A percentile compares a stretch with the other conserved stretches of the same genome.
These are phyloP conservation scores for Nerophis lumbriciformis DNA, from an alignment of 2,113 vertebrate species.

Conservation along the genomic window DNA sequence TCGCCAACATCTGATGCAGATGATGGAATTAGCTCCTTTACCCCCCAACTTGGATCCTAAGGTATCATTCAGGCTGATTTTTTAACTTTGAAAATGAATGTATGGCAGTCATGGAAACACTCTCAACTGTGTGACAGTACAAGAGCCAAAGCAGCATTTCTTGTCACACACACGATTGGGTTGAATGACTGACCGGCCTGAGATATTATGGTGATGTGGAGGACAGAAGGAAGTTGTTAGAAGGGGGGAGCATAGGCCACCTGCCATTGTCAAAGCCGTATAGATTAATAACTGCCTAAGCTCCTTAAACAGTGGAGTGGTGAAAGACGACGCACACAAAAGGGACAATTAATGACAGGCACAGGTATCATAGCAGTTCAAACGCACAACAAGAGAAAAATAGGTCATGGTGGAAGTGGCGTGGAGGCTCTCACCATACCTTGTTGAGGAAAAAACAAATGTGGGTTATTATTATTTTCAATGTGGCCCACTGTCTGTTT, in stretches of 20 bases:
- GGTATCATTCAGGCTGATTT: conserved; percentile 23
- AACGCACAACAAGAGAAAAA: not conserved
- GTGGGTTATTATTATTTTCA: too few species aligned
- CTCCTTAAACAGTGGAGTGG: conserved; percentile 33
- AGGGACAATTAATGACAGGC: conserved; percentile 7
- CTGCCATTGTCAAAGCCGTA: conserved; percentile 46
- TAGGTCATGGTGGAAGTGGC: conserved; percentile 12
- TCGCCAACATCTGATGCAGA: conserved; percentile 7
- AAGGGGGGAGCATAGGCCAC: conserved; percentile 34
- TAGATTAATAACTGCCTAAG: conserved; percentile 48
- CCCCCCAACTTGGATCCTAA: conserved; percentile 2
- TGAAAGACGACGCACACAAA: conserved; percentile 21
- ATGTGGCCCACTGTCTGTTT: too few species aligned
- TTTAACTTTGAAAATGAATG: conserved; percentile 1
- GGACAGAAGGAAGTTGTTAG: too few species aligned
- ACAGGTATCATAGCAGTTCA: not conserved
- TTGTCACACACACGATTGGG: conserved; percentile 4
- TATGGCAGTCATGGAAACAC: conserved; percentile 2
- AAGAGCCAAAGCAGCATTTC: conserved; percentile 1
- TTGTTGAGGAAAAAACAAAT: too few species aligned
- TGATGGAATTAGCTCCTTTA: conserved; percentile 25
- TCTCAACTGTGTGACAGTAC: conserved; percentile 2
- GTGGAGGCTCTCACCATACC: too few species aligned
- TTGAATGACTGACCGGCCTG: conserved; percentile 21
- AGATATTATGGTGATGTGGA: conserved; percentile 15